Conservation (phyloP, 2,797 vertebrate species). For the Tadarida brasiliensis region DNA sequence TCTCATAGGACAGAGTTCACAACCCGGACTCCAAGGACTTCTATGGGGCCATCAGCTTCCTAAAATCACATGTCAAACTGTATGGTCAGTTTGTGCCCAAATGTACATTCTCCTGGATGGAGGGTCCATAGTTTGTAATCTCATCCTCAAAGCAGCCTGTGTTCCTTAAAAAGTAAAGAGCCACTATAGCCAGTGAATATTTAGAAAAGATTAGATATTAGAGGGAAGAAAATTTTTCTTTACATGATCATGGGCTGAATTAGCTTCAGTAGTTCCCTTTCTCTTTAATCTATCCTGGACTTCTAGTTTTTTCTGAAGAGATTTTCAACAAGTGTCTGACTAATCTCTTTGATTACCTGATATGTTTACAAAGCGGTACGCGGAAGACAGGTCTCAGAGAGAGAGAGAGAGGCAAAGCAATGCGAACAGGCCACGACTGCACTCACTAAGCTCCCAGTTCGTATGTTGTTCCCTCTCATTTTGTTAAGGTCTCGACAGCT, state of each 20-base stretch:
- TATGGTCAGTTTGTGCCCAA: background rate
- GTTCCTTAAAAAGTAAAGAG: background rate
- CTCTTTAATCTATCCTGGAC: background rate
- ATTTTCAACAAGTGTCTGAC: background rate
- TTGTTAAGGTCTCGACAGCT: background rate
- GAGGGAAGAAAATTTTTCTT: background rate
- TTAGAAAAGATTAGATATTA: background rate
- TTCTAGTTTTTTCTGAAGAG: conserved; percentile 11
- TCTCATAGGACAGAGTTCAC: background rate
- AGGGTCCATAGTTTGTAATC: background rate
- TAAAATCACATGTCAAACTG: background rate
- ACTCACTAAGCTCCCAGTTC: background rate
- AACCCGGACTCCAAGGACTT: background rate
- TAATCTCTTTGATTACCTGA: background rate
- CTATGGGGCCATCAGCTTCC: background rate
- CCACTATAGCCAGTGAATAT: background rate
- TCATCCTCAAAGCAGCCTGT: background rate
- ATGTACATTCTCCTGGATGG: background rate
- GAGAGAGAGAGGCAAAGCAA: background rate
- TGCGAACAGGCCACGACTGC: background rate
- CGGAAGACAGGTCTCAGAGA: conserved; percentile 2
- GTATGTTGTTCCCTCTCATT: background rate
- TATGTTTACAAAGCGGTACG: background rate
- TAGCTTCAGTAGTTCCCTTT: background rate
- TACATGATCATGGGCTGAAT: background rate